These are phyloP conservation scores for Cryptus viduatorius DNA, from an alignment of 2,888 invertebrate genomes.

Conservation along the genomic window DNA sequence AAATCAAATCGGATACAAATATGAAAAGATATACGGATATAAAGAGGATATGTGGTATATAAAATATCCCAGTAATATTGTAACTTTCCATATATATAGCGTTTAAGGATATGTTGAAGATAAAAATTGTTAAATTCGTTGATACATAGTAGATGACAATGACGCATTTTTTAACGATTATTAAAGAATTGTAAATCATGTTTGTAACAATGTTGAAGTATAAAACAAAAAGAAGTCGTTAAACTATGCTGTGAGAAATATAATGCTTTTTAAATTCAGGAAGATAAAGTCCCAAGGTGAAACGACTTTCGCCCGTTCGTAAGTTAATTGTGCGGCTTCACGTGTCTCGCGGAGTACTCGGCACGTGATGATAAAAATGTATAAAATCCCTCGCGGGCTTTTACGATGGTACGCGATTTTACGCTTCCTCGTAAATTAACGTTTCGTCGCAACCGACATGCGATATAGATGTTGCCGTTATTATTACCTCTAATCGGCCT, in stretches of 20 bases:
- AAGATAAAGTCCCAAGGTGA: conserved; percentile 40
- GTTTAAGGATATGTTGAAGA: conserved; percentile 46
- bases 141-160: conserved; percentile 26
- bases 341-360: neutral
- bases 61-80: conserved; percentile 27
- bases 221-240: conserved; percentile 37
- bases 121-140: conserved; percentile 37
- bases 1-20: neutral
- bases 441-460: conserved; percentile 60
- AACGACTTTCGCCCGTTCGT: conserved; percentile 31
- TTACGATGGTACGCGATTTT: conserved; percentile 30
- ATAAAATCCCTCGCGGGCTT: neutral
- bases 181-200: conserved; percentile 26
- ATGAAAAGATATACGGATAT: neutral
- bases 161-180: conserved; percentile 46
- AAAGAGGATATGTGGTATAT: conserved; percentile 6
- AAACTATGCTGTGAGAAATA: conserved; percentile 12
- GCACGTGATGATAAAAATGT: neutral
- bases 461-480: conserved; percentile 60
- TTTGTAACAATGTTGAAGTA: conserved; percentile 56
- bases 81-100: conserved; percentile 40
- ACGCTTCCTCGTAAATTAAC: conserved; percentile 50
- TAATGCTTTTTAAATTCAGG: conserved; percentile 29
- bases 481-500: conserved; percentile 63
- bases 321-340: neutral